Conservation (phyloP, 2,888 invertebrate genomes). For the Xylophagus ater region DNA sequence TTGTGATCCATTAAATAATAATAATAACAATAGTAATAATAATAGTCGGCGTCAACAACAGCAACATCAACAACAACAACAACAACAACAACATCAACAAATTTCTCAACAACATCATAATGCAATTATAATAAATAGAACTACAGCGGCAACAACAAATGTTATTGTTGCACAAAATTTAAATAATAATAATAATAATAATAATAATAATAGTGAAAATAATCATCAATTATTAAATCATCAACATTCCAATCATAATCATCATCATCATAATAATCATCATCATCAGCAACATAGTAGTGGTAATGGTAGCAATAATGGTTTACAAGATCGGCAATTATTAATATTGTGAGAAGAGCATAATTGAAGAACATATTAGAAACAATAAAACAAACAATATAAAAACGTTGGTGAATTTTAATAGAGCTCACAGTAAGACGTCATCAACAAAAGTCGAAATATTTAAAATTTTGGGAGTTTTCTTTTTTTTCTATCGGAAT, state of each 20-base stretch:
- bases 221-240: constrained; percentile 12
- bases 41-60: constrained; percentile 9
- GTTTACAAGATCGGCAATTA: constrained; percentile 10
- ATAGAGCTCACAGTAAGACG: too few relatives aligned
- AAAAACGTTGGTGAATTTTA: too few relatives aligned
- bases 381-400: not conserved
- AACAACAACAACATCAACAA: too few relatives aligned
- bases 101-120: too few relatives aligned
- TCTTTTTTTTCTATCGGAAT: too few relatives aligned
- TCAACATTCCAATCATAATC: constrained; percentile 3
- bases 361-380: too few relatives aligned
- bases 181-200: constrained; percentile 13
- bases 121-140: not conserved
- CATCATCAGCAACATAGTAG: not conserved
- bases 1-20: constrained; percentile 13
- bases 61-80: not conserved
- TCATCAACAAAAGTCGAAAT: too few relatives aligned
- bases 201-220: constrained; percentile 15
- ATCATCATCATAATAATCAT: not conserved
- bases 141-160: constrained; percentile 2
- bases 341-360: constrained; percentile 16
- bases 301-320: constrained; percentile 2
- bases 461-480: too few relatives aligned
- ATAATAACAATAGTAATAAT: constrained; percentile 17
- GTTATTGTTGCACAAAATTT: constrained; percentile 10